Conservation (phyloP, 1,140 invertebrate species). For the Anoplolepis gracilipes region DNA sequence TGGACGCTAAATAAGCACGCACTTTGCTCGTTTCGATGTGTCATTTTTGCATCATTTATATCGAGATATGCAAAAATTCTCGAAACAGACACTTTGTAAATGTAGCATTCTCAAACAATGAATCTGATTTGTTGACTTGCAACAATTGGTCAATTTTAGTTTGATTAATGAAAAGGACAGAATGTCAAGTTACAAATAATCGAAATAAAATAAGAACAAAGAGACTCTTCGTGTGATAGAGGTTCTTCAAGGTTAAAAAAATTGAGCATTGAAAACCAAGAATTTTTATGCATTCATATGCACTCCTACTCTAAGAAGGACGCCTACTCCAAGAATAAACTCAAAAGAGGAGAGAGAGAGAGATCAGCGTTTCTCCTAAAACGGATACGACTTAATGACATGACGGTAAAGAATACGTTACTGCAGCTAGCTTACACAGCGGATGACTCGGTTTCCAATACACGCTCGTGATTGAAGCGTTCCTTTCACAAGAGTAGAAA, state of each 20-base stretch:
- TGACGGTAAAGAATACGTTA: not conserved
- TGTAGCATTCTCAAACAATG: not conserved
- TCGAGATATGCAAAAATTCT: not conserved
- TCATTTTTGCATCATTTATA: not conserved
- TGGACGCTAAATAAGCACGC: not conserved
- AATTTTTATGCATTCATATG: no score
- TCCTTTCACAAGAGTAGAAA: constrained; percentile 19
- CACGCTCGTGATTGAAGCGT: not conserved
- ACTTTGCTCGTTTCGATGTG: not conserved
- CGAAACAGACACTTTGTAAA: not conserved
- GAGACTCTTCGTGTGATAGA: not conserved
- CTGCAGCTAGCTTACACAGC: no score
- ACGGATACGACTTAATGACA: no score
- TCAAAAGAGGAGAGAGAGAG: not conserved
- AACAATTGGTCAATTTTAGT: not conserved
- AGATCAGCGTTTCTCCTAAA: not conserved
- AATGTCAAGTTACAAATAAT: not conserved
- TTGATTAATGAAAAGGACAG: not conserved
- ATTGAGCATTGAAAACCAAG: no score
- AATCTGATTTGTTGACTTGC: not conserved
- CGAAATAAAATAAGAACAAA: not conserved
- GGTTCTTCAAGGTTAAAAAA: no score
- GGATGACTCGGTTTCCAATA: not conserved
- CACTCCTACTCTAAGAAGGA: not conserved
- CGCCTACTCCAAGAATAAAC: not conserved